Evolutionary conservation across 2,797 vertebrate species (phyloP).

Genomic region (Nannoperca obscura): DNA sequence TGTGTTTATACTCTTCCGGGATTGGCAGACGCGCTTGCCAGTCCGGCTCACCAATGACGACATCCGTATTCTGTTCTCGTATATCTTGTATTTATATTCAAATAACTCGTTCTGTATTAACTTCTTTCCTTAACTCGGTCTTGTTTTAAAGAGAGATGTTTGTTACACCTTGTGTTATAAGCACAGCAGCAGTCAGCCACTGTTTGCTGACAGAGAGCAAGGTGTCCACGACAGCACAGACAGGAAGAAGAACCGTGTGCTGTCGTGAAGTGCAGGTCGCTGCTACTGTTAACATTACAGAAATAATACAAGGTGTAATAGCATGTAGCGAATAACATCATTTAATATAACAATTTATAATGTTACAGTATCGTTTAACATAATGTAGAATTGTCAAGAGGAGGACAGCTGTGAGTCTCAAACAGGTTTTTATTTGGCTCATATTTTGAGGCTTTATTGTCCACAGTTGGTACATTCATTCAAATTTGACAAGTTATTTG

Average conservation of each 20-base stretch:
- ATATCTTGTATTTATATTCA: background rate
- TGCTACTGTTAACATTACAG: background rate
- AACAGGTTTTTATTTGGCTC: background rate
- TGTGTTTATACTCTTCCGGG: background rate
- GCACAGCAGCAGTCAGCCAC: background rate
- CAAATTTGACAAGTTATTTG: background rate
- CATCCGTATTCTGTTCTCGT: background rate
- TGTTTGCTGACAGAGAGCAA: background rate
- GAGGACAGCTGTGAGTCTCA: too few relatives aligned
- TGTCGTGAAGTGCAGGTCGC: background rate
- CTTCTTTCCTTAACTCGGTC: too few relatives aligned
- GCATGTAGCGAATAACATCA: background rate
- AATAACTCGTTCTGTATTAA: too few relatives aligned
- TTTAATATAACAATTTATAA: background rate
- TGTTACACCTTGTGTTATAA: too few relatives aligned
- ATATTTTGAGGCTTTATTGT: background rate
- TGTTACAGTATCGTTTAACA: background rate
- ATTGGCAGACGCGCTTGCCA: slow-evolving; percentile 46
- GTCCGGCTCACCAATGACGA: slow-evolving; percentile 9
- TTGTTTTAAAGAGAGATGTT: too few relatives aligned
- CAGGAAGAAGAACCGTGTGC: background rate
- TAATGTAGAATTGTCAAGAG: background rate
- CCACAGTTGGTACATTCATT: background rate
- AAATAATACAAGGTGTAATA: background rate
- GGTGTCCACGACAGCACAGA: background rate